phyloP scores from a whole-genome alignment of 2,113 vertebrate species.

The Microcebus tavaratra region DNA sequence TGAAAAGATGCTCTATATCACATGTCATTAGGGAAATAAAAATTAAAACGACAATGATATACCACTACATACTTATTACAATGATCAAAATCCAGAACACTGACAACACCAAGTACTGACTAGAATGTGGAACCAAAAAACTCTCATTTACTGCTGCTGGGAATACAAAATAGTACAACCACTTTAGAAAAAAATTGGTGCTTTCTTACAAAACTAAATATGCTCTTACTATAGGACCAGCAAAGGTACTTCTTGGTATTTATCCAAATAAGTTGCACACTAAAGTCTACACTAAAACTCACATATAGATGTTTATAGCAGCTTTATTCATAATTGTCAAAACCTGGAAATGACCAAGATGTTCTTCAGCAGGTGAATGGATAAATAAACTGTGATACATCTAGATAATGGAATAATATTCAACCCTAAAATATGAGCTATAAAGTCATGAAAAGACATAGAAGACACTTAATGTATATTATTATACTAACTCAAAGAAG shows the following conservation, averaged over 20 bases:
- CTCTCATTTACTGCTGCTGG: neutral
- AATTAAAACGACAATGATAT: neutral
- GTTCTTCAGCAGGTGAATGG: neutral
- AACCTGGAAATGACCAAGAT: neutral
- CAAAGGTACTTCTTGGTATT: neutral
- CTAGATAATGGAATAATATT: neutral
- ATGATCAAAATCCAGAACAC: neutral
- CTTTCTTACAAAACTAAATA: neutral
- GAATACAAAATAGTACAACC: neutral
- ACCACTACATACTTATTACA: neutral
- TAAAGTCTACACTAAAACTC: neutral
- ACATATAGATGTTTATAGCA: neutral
- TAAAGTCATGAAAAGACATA: neutral
- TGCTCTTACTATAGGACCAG: neutral
- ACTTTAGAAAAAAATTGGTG: neutral
- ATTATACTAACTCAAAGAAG: neutral
- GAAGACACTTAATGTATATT: neutral
- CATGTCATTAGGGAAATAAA: neutral
- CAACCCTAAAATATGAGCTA: neutral
- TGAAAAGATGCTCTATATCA: neutral
- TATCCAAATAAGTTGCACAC: neutral
- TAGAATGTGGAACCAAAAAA: neutral
- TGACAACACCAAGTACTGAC: neutral
- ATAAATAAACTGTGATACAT: neutral
- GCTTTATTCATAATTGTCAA: neutral